Evolutionary conservation across 2,797 vertebrate species (phyloP), one percentile per base, ranked within the genome.

Genomic region (Poeciliopsis infans): DNA sequence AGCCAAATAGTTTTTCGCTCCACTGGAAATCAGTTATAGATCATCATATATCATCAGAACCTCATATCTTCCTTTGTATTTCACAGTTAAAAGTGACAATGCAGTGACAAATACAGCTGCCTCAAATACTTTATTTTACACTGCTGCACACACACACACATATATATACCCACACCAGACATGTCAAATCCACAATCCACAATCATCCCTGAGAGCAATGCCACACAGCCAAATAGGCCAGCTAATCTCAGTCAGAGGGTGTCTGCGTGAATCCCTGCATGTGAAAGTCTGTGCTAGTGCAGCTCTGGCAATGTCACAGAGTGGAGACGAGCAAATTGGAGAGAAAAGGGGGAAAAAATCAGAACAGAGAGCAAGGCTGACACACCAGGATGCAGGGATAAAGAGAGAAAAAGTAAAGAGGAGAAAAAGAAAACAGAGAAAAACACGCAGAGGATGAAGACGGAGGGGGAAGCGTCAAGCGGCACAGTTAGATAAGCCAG

Each of bases 121-220:
- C 86, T 91, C 79, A 87, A 91, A 92, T 92, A 90, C 87, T 90
- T 82, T 90, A 91, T 92, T 93, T 93, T 85, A 91, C 88, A 92
- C 88, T 88, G 88, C 85, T 86, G 85, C 88, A 85, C 74, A 84
- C 69, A 80, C 59, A 72, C 5, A 80, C 81, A 68, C 69, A 75
- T 64, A 80, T 55, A 71, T 5, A 79, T 33, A 90, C 76, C 83
- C 82, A 69, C 70, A 71, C 45, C 64, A 78, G 59, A 80, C 86
- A 83, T 79, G 84, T 83, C 81, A 82, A 85, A 85, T 72, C 80
- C 90, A 88, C 88, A 80, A 74, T 84, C 79, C 87, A 86, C 84
- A 87, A 87, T 86, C 89, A 87, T 86, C 89, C 89, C 88, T 89
- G 76, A 87, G 83, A 93, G 94, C 89, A 90, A 89, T 78, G 87